Evolutionary conservation across 2,113 vertebrate species (phyloP).

Genomic region (Zosterops japonicus): DNA sequence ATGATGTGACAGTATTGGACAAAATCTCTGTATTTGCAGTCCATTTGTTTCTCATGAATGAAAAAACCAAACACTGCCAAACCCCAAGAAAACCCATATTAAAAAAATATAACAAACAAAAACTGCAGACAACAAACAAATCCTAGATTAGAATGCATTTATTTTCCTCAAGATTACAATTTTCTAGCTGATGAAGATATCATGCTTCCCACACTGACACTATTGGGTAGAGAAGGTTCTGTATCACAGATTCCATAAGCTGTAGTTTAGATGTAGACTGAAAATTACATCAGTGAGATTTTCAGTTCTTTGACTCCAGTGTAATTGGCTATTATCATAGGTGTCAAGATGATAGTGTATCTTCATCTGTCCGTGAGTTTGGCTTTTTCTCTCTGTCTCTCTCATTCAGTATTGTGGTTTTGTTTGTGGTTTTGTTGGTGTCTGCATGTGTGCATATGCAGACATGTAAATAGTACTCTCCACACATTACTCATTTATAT

Average conservation of each 20-base stretch:
- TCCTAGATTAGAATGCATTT: background rate
- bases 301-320: background rate
- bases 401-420: background rate
- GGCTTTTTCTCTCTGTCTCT: background rate
- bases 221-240: background rate
- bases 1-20: background rate
- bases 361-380: background rate
- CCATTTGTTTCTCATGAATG: background rate
- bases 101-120: background rate
- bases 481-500: background rate
- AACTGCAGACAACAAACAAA: background rate
- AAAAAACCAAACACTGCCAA: background rate
- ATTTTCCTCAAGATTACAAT: background rate
- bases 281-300: background rate
- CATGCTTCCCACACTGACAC: accelerated
- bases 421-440: background rate
- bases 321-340: background rate
- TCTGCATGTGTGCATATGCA: background rate
- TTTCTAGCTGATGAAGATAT: background rate
- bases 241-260: background rate
- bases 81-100: background rate
- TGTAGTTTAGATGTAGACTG: background rate
- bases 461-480: background rate
- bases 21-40: background rate
- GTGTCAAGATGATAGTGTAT: background rate